Evolutionary conservation across 2,888 invertebrate genomes (phyloP).

Genomic region (Nasonovia ribisnigri): DNA sequence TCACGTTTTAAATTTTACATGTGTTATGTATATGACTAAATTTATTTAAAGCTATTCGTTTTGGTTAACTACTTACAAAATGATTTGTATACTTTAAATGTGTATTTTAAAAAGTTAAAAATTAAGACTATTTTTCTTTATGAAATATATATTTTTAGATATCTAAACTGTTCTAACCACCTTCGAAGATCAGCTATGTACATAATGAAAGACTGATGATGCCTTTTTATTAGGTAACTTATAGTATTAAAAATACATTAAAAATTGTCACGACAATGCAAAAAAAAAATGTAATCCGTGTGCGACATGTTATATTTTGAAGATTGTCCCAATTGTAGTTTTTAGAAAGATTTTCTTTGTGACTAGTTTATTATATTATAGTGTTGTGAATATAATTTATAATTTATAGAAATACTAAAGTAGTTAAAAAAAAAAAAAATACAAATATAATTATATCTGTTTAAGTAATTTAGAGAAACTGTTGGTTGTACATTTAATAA

Average conservation of each 20-base stretch:
- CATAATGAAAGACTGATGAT: slow-evolving; percentile 60
- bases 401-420: neutral
- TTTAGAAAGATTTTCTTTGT: slow-evolving; percentile 32
- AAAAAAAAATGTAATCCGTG: slow-evolving; percentile 27
- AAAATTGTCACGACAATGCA: slow-evolving; percentile 18
- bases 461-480: slow-evolving; percentile 48
- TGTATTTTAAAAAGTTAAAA: slow-evolving; percentile 48
- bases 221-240: slow-evolving; percentile 50
- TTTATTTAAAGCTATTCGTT: slow-evolving; percentile 31
- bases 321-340: slow-evolving; percentile 1
- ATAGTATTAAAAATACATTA: slow-evolving; percentile 21
- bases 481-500: slow-evolving; percentile 51
- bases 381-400: slow-evolving; percentile 48
- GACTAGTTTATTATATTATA: slow-evolving; percentile 17
- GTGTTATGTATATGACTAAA: slow-evolving; percentile 29
- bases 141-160: slow-evolving; percentile 60
- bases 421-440: neutral
- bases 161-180: slow-evolving; percentile 46
- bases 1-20: slow-evolving; percentile 35
- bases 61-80: neutral
- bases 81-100: slow-evolving; percentile 35
- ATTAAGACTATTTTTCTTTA: slow-evolving; percentile 53
- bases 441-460: slow-evolving; percentile 26
- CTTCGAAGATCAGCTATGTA: slow-evolving; percentile 54
- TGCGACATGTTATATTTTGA: slow-evolving; percentile 57